A percentile compares a stretch with the other conserved stretches of the same genome.
Evolutionary conservation across 1,140 invertebrate species (phyloP).

Genomic region (Heliothis subflexa): DNA sequence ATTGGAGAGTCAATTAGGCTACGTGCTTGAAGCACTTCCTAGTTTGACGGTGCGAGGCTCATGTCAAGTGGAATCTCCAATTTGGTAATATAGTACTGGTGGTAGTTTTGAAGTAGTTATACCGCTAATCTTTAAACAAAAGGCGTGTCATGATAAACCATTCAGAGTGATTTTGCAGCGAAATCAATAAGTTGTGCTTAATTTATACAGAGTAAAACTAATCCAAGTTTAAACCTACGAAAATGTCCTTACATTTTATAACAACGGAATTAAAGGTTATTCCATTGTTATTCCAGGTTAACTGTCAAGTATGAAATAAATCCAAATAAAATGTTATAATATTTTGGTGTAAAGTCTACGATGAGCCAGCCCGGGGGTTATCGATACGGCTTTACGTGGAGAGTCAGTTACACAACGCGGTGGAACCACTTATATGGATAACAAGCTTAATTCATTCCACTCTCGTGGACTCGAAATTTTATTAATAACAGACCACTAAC

Average conservation of each 20-base stretch:
- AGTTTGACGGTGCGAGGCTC: conserved; percentile 14
- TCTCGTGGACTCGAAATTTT: neutral
- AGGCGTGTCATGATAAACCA: too few species aligned
- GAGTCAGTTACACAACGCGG: neutral
- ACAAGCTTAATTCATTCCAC: conserved; percentile 11
- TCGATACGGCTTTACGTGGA: neutral
- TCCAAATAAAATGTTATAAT: too few species aligned
- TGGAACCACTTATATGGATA: neutral
- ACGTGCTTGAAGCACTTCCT: conserved; percentile 26
- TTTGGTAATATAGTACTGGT: conserved; percentile 12
- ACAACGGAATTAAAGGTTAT: too few species aligned
- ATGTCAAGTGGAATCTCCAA: conserved; percentile 9
- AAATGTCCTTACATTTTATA: too few species aligned
- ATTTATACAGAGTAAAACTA: too few species aligned
- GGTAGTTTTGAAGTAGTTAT: neutral
- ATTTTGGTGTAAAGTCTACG: neutral
- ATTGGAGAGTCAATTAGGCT: conserved; percentile 28
- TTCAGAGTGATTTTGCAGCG: too few species aligned
- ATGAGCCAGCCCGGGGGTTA: neutral
- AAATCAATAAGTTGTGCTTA: too few species aligned
- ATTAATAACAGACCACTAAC: neutral
- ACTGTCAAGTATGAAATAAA: too few species aligned
- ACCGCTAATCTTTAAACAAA: too few species aligned
- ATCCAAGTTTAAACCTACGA: too few species aligned
- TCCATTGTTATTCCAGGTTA: too few species aligned